Evolutionary conservation across 2,113 vertebrate genomes (phyloP).

Genomic region (Corythornis madagascariensis): DNA sequence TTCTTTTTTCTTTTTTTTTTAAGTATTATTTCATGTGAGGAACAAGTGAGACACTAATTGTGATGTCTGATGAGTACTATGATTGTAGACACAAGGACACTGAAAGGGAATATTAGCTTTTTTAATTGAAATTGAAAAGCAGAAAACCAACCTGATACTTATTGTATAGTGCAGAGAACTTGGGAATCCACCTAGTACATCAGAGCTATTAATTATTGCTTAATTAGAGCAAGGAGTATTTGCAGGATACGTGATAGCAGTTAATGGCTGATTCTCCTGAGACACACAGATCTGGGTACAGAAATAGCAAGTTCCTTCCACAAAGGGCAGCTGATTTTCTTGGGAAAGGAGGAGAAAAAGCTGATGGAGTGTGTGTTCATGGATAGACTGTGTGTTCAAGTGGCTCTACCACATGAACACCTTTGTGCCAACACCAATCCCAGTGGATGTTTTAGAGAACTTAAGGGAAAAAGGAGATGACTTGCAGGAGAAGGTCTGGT

Average conservation of each 20-base stretch:
- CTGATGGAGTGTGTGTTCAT: not conserved
- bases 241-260: constrained; percentile 7
- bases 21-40: not conserved
- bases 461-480: not conserved
- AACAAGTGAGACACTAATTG: not conserved
- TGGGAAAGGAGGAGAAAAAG: not conserved
- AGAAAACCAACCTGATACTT: not conserved
- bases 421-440: not conserved
- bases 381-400: not conserved
- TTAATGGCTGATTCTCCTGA: constrained; percentile 10
- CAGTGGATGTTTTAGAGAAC: not conserved
- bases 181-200: constrained; percentile 18
- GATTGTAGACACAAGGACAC: not conserved
- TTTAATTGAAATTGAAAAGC: not conserved
- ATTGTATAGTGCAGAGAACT: not conserved
- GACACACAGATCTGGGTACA: not conserved
- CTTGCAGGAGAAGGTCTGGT: not conserved
- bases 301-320: constrained; percentile 6
- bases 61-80: not conserved
- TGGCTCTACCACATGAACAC: not conserved
- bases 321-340: not conserved
- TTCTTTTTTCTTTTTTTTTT: not conserved
- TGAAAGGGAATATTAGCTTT: not conserved
- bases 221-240: constrained; percentile 54
- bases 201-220: constrained; percentile 50